A percentile compares a stretch with the other conserved stretches of the same genome.
Conservation (phyloP, 1,140 invertebrate species). For the Centruroides vittatus region DNA sequence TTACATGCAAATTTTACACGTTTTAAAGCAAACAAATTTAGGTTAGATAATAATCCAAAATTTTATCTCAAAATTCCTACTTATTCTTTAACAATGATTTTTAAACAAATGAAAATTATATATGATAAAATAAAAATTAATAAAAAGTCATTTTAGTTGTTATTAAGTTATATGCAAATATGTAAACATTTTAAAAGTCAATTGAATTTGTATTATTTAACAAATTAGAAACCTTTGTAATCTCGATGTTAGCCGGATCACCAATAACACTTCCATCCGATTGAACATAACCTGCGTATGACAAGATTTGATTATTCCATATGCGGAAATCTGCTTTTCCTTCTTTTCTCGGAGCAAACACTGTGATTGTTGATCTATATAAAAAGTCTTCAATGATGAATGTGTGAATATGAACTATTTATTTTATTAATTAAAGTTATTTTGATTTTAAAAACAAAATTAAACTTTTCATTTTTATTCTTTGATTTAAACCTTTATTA, state of each 20-base stretch:
- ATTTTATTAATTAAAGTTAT: neutral
- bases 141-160: no score
- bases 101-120: no score
- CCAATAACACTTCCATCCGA: constrained; percentile 26
- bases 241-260: constrained; percentile 51
- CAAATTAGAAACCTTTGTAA: constrained; percentile 53
- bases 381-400: neutral
- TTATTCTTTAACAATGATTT: no score
- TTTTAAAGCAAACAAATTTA: no score
- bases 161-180: no score
- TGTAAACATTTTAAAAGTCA: no score
- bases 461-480: neutral
- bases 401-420: neutral
- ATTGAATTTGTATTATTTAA: no score
- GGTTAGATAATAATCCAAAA: no score
- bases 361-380: constrained; percentile 75
- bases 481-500: neutral
- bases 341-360: constrained; percentile 70
- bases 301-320: constrained; percentile 78
- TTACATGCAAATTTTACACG: no score
- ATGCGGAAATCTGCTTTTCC: constrained; percentile 71
- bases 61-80: no score
- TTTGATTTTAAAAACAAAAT: neutral
- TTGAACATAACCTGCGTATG: constrained; percentile 64
- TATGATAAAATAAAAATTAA: no score